Evolutionary conservation across 2,113 vertebrate species (phyloP), one percentile per base, ranked within the genome.

Genomic region (Alethe diademata): DNA sequence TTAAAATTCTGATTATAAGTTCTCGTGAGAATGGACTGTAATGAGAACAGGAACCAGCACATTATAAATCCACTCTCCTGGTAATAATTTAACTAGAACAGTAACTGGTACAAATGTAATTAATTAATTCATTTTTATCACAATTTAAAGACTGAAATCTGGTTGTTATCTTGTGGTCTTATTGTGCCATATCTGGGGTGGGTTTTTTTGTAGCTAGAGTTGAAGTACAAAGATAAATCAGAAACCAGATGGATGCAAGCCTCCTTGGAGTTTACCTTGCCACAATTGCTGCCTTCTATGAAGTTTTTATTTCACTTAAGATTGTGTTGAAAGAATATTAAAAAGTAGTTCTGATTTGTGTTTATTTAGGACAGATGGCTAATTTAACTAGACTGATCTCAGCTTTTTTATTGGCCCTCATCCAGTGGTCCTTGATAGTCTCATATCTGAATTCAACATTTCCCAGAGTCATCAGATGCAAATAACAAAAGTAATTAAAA

Each of bases 31-130:
- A 64, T 56, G 91, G 92, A 40, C 57, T 86, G 81, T 95, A 97
- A 97, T 95, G 94, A 96, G 95, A 97, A 91, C 80, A 95, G 95
- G 90, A 97, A 89, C 91, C 78, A 69, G 86, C 90, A 65, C 62
- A 60, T 95, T 95, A 96, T 79, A 91, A 97, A 96, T 79, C 94
- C 86, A 8, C 91, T 97, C 95, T 97, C 92, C 78, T 92, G 94
- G 86, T 86, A 76, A 93, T 97, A 96, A 97, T 96, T 96, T 94
- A 97, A 95, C 88, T 96, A 74, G 95, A 95, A 70, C 81, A 90
- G 94, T 91, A 83, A 84, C 91, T 81, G 94, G 54, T 95, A 93
- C 86, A 88, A 96, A 92, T 84, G 72, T 96, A 96, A 94, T 96
- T 94, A 75, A 93, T 96, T 96, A 96, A 95, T 95, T 91, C 80